Base-by-base conservation (phyloP, 2,888 invertebrate species). In the Himalopsyche anomala region DNA sequence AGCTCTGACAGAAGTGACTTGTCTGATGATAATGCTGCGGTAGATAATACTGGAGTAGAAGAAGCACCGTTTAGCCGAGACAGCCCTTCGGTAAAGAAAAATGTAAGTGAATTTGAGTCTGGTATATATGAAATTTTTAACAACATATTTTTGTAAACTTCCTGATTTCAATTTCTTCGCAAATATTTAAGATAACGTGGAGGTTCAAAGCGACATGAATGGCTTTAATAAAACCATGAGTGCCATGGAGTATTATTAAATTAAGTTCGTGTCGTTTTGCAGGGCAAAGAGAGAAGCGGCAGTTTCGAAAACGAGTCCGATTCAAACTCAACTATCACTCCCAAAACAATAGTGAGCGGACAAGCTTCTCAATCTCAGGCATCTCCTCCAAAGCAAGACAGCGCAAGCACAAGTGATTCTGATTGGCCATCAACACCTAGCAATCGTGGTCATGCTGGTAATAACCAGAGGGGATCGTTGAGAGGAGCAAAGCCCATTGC, bases 301-400 rank as follows among this genome's bases (percentile, higher is more conserved):
- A 94, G 94, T 90, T 94, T 95, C 91, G 96, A 96, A 82, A 95
- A 95, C 88, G 96, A 96, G 91, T 95, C 96, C 12, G 96, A 97
- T 91, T 96, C 96, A 9, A 96, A 95, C 90, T 95, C 96, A 45
- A 96, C 96, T 36, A 95, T 95, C 17, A 95, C 96, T 12, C 95
- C 95, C 51, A 95, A 95, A 91, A 95, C 95, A n/a, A 94, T 96
- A 88, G 94, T 96, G 89, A 94, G 95, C 90, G 93, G 94, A 40
- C 94, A 94, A 86, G 92, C 92, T 88, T 92, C 92, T 88, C 91
- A 92, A 28, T 84, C 86, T 36, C 88, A 84, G 56, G 56, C 86
- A n/a, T 85, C 86, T 40, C 87, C 88, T 11, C 87, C 88, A 36
- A 88, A 88, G 74, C 88, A 88, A 38, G 88, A 88, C 79, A 88